These are phyloP conservation scores for Spodoptera litura DNA, from an alignment of 1,140 invertebrate species.

Conservation along the genomic window DNA sequence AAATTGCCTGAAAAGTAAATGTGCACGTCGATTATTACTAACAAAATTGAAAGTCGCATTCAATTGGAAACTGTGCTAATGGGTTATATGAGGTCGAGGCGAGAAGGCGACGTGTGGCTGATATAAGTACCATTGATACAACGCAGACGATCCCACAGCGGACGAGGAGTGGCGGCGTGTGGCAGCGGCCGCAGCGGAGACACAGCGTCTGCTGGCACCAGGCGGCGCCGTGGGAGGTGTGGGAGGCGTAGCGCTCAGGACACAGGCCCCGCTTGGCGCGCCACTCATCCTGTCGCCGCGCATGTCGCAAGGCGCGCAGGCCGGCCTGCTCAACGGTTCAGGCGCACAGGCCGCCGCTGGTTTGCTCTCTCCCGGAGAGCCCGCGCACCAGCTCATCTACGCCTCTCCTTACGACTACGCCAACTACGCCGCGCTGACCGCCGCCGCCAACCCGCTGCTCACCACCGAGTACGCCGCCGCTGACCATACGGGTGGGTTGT, in stretches of 20 bases:
- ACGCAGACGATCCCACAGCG: conserved; percentile 85
- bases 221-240: conserved; percentile 85
- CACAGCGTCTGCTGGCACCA: conserved; percentile 91
- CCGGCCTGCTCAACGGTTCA: conserved; percentile 88
- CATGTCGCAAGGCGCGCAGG: conserved; percentile 91
- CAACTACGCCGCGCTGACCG: conserved; percentile 94
- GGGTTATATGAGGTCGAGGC: conserved; percentile 9
- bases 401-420: conserved; percentile 93
- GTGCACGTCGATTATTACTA: conserved; percentile 1
- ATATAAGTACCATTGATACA: conserved; percentile 58
- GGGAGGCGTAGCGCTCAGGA: conserved; percentile 88
- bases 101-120: conserved; percentile 24
- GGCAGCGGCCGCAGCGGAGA: conserved; percentile 90
- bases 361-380: conserved; percentile 87
- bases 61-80: conserved; percentile 17
- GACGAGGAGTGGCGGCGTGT: conserved; percentile 93
- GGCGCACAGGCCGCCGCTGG: conserved; percentile 88
- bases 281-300: conserved; percentile 95
- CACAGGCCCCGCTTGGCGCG: conserved; percentile 91
- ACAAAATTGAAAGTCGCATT: background rate
- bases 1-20: background rate
- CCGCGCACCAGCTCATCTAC: conserved; percentile 91
- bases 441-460: conserved; percentile 91
- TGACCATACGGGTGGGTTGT: conserved; percentile 98
- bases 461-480: conserved; percentile 92